Base-by-base conservation (phyloP, 2,797 vertebrate species). In the Sebastes trivittatus region DNA sequence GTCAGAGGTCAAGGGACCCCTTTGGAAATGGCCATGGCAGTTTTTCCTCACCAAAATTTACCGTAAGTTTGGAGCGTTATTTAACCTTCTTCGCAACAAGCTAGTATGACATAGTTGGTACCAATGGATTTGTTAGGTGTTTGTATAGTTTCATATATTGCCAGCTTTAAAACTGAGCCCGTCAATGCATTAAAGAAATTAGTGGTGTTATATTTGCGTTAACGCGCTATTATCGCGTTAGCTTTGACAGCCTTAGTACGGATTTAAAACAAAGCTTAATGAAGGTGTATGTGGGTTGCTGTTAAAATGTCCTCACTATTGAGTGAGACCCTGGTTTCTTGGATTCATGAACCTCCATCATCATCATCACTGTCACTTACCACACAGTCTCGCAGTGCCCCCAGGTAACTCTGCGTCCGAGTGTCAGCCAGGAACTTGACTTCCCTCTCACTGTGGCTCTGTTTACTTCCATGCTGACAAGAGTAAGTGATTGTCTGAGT, bases 361-460 rank as follows among this genome's bases (percentile, higher is more conserved):
- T 68, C 58, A 77, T 23, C n/a, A 30, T 23, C 9, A 49, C 10
- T 22, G 58, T 56, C 32, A 75, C 94, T 79, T 87, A 97, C 96
- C 94, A 88, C 67, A 27, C 97, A 97, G 86, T 96, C 95, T 22
- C 55, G 92, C 58, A 97, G 85, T 3, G 77, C 88, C 46, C 94
- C 94, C 4, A 93, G 32, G 5, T 96, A 97, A 92, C 95, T 97
- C 86, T 93, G 95, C 18, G 90, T 91, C 58, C 81, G 87, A 36
- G 95, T 95, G 73, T 97, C 95, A 0, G 96, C 78, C 58, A 97
- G 93, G 92, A 97, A 97, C 82, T 79, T 95, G 78, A 97, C 91
- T 16, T 96, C 94, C 83, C 93, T 94, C 74, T 83, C 46, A 0
- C 2, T 75, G 30, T 6, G 82, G 18, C 81, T 62, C 46, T 83